Evolutionary conservation across 1,140 invertebrate genomes (phyloP).

Genomic region (Hyphantria cunea): DNA sequence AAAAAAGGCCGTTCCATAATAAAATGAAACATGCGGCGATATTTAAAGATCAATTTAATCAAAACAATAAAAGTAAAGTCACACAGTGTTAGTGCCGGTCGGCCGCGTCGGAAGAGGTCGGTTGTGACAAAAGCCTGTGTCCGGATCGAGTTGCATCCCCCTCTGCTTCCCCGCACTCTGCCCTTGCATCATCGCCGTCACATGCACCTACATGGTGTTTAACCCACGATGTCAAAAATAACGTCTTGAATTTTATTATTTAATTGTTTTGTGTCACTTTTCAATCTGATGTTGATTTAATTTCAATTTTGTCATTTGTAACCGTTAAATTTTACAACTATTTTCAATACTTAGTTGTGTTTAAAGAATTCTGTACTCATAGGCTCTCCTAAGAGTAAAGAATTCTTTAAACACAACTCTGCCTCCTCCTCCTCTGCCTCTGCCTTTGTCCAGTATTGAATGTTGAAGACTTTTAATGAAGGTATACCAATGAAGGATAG

Average conservation of each 20-base stretch:
- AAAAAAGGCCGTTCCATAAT: neutral
- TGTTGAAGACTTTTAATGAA: too few relatives aligned
- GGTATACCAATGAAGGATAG: too few relatives aligned
- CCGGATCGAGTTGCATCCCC: slow-evolving; percentile 39
- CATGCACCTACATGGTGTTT: slow-evolving; percentile 26
- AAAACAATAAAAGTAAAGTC: slow-evolving; percentile 27
- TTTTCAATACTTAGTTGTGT: too few relatives aligned
- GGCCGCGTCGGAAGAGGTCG: slow-evolving; percentile 26
- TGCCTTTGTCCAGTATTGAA: too few relatives aligned
- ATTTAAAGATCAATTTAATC: slow-evolving; percentile 13
- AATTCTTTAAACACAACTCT: too few relatives aligned
- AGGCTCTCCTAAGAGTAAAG: too few relatives aligned
- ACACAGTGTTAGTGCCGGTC: slow-evolving; percentile 32
- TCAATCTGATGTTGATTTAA: too few relatives aligned
- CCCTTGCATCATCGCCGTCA: neutral
- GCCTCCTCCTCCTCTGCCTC: too few relatives aligned
- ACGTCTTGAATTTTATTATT: slow-evolving; percentile 14
- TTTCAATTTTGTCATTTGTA: too few relatives aligned
- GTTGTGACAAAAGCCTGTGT: slow-evolving; percentile 38
- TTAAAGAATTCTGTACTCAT: too few relatives aligned
- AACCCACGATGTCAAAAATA: slow-evolving; percentile 40
- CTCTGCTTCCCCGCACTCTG: slow-evolving; percentile 6
- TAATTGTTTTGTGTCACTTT: neutral
- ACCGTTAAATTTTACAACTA: too few relatives aligned
- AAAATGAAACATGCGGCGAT: neutral